These are phyloP conservation scores for Sabellastarte sp. DNA, from an alignment of 2,888 invertebrate species.

Conservation along the genomic window DNA sequence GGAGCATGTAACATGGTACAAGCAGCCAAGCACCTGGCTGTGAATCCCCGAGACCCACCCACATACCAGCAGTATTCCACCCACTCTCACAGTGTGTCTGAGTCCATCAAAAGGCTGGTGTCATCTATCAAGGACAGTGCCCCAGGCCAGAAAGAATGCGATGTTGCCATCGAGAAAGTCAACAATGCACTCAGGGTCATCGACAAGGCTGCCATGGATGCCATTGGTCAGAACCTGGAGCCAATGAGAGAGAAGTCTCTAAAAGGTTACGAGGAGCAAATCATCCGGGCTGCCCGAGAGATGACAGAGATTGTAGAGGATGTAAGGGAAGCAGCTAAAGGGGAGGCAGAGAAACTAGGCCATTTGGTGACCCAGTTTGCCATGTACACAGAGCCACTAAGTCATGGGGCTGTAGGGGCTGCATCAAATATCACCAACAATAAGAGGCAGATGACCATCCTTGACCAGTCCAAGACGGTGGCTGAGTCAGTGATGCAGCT, in stretches of 20 bases:
- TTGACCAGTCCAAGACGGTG: constrained; percentile 92
- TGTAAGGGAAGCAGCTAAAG: constrained; percentile 79
- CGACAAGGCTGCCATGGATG: constrained; percentile 76
- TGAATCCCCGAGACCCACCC: constrained; percentile 84
- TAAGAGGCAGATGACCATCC: constrained; percentile 78
- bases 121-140: constrained; percentile 75
- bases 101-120: constrained; percentile 84
- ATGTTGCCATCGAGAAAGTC: constrained; percentile 76
- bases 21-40: constrained; percentile 83
- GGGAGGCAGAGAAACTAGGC: constrained; percentile 89
- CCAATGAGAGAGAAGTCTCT: constrained; percentile 73
- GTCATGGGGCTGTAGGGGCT: constrained; percentile 75
- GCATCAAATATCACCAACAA: constrained; percentile 83
- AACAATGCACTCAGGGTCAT: constrained; percentile 65
- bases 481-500: constrained; percentile 88
- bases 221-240: constrained; percentile 77
- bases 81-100: constrained; percentile 93
- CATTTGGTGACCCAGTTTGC: constrained; percentile 70
- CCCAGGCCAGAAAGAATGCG: constrained; percentile 93
- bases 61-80: constrained; percentile 93
- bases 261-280: constrained; percentile 63
- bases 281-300: constrained; percentile 69
- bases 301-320: constrained; percentile 84
- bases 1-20: constrained; percentile 88
- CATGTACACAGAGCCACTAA: constrained; percentile 75